Evolutionary conservation across 2,888 invertebrate genomes (phyloP), one percentile per base, ranked within the genome.

Genomic region (Eurytoma californica): DNA sequence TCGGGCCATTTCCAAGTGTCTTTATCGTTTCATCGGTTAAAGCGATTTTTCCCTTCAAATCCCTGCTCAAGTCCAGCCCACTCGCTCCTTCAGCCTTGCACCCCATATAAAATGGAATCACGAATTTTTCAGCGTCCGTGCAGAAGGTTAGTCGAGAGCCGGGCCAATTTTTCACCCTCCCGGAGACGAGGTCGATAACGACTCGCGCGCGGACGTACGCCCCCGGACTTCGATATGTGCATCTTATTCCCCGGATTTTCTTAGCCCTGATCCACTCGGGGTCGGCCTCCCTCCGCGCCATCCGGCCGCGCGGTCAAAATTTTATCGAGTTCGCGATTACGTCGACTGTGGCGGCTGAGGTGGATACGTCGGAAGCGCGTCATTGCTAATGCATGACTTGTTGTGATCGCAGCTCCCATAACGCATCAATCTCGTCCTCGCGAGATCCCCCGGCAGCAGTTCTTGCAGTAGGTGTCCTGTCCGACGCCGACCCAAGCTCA

Each of bases 331-430:
- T 70, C 51, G 60, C 55, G 74, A 57, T 61, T 58, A 2, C 28
- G 49, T 20, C 68, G 47, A 61, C 49, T 20, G 65, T 49, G 30
- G 57, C 16, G 16, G 63, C 13, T 24, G 75, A 49, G 20, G 65
- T 49, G 28, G 78, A 79, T 80, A 72, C 79, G 79, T 81, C 79
- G 82, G 70, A 69, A 79, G 81, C 66, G 76, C 83, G 82, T 85
- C 85, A 86, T 86, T 85, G 84, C 65, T 84, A 83, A 86, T 86
- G 86, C 86, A 86, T 86, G 83, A 84, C 82, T 84, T 84, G 86
- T 86, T 85, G 86, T 83, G 86, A 86, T 86, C 85, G 83, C 83
- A 7, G 39, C 85, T 85, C 85, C 85, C 84, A 86, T 86, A 86
- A 86, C 86, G 85, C 87, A 86, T 87, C 86, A 86, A 87, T 87